These are phyloP conservation scores for Eira barbara DNA, from an alignment of 2,113 vertebrate species.

Conservation along the genomic window DNA sequence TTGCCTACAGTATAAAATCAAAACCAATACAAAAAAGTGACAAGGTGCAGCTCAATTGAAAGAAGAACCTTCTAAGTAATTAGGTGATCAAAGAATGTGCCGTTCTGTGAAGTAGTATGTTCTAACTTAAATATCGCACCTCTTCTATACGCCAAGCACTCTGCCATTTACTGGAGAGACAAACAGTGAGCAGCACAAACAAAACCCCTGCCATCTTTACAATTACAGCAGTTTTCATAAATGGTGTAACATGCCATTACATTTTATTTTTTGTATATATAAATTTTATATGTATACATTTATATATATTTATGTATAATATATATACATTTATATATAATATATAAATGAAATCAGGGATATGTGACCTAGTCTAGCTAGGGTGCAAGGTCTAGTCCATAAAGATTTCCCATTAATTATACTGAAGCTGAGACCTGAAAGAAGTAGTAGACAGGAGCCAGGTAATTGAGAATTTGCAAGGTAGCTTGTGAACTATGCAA, in stretches of 20 bases:
- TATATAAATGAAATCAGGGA: not conserved
- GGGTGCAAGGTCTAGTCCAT: not conserved
- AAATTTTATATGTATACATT: not conserved
- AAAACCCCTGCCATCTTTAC: not conserved
- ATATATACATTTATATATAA: not conserved
- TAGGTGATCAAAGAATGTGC: not conserved
- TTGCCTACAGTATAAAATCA: not conserved
- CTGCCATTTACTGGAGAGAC: not conserved
- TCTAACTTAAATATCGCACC: not conserved
- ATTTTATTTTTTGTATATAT: not conserved
- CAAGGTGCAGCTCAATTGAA: not conserved
- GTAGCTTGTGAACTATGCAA: not conserved
- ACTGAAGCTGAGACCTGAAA: not conserved
- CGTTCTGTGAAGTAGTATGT: not conserved
- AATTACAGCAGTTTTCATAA: not conserved
- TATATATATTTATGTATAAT: not conserved
- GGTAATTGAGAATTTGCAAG: not conserved
- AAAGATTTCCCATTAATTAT: not conserved
- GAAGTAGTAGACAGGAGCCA: not conserved
- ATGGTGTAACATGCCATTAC: not conserved
- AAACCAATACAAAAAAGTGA: not conserved
- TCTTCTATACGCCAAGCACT: not conserved
- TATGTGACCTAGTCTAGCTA: not conserved
- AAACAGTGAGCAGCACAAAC: not conserved
- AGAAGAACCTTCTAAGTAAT: not conserved